A percentile compares a stretch with the other conserved stretches of the same genome.
Evolutionary conservation across 2,797 vertebrate species (phyloP).

Genomic region (Chromobotia macracanthus): DNA sequence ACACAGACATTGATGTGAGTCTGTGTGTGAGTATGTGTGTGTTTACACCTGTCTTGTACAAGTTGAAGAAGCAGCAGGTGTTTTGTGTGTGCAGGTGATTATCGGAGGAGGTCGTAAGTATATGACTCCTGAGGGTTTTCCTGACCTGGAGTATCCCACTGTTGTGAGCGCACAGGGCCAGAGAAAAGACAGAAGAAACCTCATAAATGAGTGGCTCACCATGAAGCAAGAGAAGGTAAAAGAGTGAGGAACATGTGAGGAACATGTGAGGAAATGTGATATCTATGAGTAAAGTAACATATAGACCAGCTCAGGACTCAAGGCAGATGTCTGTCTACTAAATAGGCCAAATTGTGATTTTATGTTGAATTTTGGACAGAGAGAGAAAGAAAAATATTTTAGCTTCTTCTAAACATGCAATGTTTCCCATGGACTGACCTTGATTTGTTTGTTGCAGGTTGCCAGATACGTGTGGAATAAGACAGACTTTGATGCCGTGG

Average conservation of each 20-base stretch:
- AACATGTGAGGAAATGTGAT: too few species aligned
- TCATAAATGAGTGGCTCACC: slow-evolving; percentile 75
- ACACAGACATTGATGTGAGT: slow-evolving; percentile 73
- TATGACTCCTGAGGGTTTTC: slow-evolving; percentile 76
- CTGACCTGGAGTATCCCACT: slow-evolving; percentile 76
- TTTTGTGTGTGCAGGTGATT: slow-evolving; percentile 72
- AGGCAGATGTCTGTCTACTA: too few species aligned
- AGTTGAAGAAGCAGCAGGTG: background rate
- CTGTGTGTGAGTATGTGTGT: background rate
- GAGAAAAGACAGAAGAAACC: slow-evolving; percentile 73
- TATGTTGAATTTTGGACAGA: too few species aligned
- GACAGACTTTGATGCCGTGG: slow-evolving; percentile 71
- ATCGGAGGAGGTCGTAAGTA: slow-evolving; percentile 81
- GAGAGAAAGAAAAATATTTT: slow-evolving; percentile 9
- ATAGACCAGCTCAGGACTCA: too few species aligned
- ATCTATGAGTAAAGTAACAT: too few species aligned
- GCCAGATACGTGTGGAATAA: slow-evolving; percentile 79
- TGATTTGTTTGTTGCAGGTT: slow-evolving; percentile 61
- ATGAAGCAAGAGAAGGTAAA: slow-evolving; percentile 75
- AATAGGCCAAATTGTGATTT: too few species aligned
- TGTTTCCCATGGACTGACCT: background rate
- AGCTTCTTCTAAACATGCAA: background rate
- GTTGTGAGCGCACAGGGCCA: slow-evolving; percentile 65
- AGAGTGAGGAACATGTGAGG: background rate
- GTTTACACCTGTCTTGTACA: background rate